These are phyloP conservation scores for Danio jaintianensis DNA, from an alignment of 2,797 vertebrate species.

Conservation along the genomic window DNA sequence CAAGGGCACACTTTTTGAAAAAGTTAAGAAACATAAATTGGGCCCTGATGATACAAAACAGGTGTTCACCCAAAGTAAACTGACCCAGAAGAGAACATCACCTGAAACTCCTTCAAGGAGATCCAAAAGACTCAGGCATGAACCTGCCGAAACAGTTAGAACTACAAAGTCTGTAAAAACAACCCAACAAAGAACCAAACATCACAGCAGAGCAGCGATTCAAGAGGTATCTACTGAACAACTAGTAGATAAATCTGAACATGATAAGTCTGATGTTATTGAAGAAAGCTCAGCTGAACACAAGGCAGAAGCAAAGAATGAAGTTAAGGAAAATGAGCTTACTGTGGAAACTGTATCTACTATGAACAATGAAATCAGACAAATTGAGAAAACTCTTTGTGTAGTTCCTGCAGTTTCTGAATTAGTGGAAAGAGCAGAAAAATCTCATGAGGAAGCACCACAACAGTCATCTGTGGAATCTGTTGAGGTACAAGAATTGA, in stretches of 20 bases:
- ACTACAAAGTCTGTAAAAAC: background rate
- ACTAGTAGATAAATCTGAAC: background rate
- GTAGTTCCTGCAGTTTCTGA: background rate
- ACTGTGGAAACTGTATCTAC: conserved; percentile 17
- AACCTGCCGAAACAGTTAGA: conserved; percentile 23
- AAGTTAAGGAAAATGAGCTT: conserved; percentile 16
- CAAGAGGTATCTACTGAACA: conserved; percentile 12
- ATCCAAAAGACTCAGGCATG: conserved; percentile 12
- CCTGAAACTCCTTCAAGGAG: conserved; percentile 16
- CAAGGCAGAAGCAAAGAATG: background rate
- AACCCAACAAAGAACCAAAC: background rate
- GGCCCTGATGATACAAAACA: background rate
- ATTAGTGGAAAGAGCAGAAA: background rate
- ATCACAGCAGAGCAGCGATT: background rate
- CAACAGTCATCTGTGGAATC: conserved; percentile 14
- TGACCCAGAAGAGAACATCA: background rate
- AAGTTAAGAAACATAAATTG: background rate
- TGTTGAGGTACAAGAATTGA: background rate
- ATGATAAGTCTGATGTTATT: background rate
- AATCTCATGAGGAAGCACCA: background rate
- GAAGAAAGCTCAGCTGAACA: background rate
- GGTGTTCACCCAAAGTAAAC: background rate
- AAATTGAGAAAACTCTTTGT: background rate
- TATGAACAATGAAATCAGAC: background rate
- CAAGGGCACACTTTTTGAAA: conserved; percentile 1